Base-by-base conservation (phyloP, 1,140 invertebrate species). In the Lethocerus indicus region DNA sequence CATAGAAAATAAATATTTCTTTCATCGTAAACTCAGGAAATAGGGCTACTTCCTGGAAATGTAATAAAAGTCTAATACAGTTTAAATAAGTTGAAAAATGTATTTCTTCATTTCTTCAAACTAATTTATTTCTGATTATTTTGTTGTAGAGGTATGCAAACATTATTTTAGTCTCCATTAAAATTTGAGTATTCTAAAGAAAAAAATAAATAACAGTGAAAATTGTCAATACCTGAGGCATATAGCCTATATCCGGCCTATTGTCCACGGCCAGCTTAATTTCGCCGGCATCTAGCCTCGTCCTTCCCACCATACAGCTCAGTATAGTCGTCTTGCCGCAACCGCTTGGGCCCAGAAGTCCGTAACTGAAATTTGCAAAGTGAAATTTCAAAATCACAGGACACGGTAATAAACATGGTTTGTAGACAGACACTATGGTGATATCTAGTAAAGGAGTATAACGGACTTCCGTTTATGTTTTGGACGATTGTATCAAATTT, bases 1-100 rank as follows among this genome's bases (percentile, higher is more conserved):
- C 89, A 64, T 93, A 95, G 64, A 88, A 95, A 48, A 75, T 76
- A 2, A 95, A 67, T 0, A 87, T 87, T 54, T 87, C 84, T 40
- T 75, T 74, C 1, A 90, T 82, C 0, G 82, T 80, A 62, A 95
- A 89, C 61, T 93, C 87, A 7, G 74, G 74, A 13, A 88, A 86
- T 18, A 95, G 62, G 0, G 87, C 87, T 44, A 92, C 80, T 50
- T 93, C 87, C 73, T 90, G 68, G 16, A 51, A 44, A 35, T 6
- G 40, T 24, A 40, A 49, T n/a, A 39, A 42, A 62, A 27, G 18
- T 43, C 4, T 21, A 39, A 39, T 39, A 21, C 23, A 12, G 1
- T 39, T 6, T 14, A 12, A 39, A 39, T 39, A 5, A 39, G 23
- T 39, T 39, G n/a, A 16, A 2, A 9, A 6, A 6, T 3, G 7